Evolutionary conservation across 1,140 invertebrate species (phyloP).

Genomic region (Zaprionus ghesquierei): DNA sequence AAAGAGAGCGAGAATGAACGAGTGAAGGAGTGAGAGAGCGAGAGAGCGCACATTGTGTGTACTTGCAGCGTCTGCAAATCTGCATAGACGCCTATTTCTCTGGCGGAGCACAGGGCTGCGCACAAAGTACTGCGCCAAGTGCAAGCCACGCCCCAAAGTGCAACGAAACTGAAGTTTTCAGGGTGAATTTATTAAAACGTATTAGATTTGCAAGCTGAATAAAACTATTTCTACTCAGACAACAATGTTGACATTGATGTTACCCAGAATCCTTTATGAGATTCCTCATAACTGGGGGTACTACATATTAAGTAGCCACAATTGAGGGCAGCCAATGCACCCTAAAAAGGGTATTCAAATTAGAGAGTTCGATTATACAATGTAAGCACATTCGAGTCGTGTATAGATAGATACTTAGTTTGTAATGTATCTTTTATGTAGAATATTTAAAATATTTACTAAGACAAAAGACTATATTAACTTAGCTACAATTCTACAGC

Average conservation of each 20-base stretch:
- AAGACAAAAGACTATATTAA: no score
- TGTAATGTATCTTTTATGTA: no score
- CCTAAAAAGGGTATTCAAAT: not conserved
- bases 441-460: no score
- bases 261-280: not conserved
- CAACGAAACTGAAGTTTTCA: constrained; percentile 48
- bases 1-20: not conserved
- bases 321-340: not conserved
- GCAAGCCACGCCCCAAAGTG: constrained; percentile 55
- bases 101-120: constrained; percentile 66
- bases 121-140: constrained; percentile 53
- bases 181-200: constrained; percentile 70
- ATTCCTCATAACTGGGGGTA: not conserved
- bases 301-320: not conserved
- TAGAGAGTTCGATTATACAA: not conserved
- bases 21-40: not conserved
- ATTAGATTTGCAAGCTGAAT: constrained; percentile 19
- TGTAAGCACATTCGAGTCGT: no score
- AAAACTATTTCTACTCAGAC: constrained; percentile 18
- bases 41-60: constrained; percentile 14
- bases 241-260: constrained; percentile 75
- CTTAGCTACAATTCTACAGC: no score
- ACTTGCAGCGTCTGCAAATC: constrained; percentile 78
- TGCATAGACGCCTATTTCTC: constrained; percentile 60
- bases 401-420: no score